Percentiles rank a stretch among this genome's conserved stretches.
Conservation (phyloP, 2,113 vertebrate species). For the Bungarus multicinctus region DNA sequence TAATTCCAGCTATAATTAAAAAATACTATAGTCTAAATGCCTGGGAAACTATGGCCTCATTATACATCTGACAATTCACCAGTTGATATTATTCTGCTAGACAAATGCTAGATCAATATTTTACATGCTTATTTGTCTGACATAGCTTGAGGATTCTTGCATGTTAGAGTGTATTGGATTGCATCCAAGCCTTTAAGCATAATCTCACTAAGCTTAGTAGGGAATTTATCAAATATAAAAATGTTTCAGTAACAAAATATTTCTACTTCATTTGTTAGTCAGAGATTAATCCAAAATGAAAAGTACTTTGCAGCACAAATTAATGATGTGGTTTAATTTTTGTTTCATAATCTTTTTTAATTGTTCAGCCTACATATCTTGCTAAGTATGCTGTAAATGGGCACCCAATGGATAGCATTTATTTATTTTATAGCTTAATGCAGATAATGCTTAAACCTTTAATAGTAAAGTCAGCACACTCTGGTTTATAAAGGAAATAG, state of each 20-base stretch:
- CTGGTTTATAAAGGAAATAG: not conserved
- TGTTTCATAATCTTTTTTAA: constrained; percentile 32
- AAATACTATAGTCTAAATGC: not conserved
- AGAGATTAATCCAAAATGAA: constrained; percentile 37
- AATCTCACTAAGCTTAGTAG: constrained; percentile 41
- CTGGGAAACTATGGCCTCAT: not conserved
- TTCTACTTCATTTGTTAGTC: constrained; percentile 45
- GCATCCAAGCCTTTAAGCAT: constrained; percentile 28
- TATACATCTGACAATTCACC: constrained; percentile 7
- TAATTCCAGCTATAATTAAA: not conserved
- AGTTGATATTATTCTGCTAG: not conserved
- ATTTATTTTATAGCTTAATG: constrained; percentile 30
- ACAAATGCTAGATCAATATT: not conserved
- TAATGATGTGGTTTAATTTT: constrained; percentile 34
- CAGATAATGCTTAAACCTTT: not conserved
- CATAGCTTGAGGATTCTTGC: not conserved
- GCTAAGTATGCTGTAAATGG: not conserved
- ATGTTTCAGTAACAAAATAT: constrained; percentile 26
- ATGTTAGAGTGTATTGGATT: not conserved
- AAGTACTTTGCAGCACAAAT: constrained; percentile 36
- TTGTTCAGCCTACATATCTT: constrained; percentile 26
- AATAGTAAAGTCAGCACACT: not conserved
- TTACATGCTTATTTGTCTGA: not conserved
- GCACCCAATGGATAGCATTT: constrained; percentile 2
- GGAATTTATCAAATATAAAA: constrained; percentile 43